Base-by-base conservation (phyloP, 2,888 invertebrate species). In the Diadegma fenestrale region DNA sequence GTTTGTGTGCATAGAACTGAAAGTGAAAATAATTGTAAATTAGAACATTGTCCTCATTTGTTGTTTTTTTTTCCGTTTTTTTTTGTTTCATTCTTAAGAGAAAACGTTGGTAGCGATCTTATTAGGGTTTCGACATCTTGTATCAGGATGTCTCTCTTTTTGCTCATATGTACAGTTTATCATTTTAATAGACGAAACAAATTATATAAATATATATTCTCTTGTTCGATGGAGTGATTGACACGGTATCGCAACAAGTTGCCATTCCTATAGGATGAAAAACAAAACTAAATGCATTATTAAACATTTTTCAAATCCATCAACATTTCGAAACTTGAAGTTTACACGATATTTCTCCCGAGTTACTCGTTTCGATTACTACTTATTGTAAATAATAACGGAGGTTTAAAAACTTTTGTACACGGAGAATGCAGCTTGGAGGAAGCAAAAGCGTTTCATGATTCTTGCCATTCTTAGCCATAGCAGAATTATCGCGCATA, bases 61-160 rank as follows among this genome's bases (percentile, higher is more conserved):
- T 76, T 43, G 72, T 71, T 71, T 41, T 63, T 84, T 26, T 41
- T 81, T 37, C 69, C 73, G 80, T 82, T 66, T 48, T 81, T 86
- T 85, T 75, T 80, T 63, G 33, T 72, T 54, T 58, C 30, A 48
- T 80, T 64, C 58, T 66, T 78, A 76, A 85, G 78, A 72, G 79
- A 72, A 84, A 80, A 71, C 26, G 33, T 83, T 75, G 63, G 75
- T 51, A 61, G 78, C 81, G 85, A 88, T 84, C 66, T 88, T 66
- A 75, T 85, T 77, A 73, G 80, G 76, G 83, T 86, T 79, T 85
- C 76, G 81, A 88, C 91, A 92, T 89, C 92, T 92, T 92, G 92
- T 91, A 92, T 92, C 92, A 92, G 91, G 92, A 86, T 92, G 91
- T 85, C 88, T 64, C 88, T 80, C 85, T 85, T 58, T 58, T 58